These are phyloP conservation scores for Drosophila orena DNA, from an alignment of 1,140 invertebrate genomes.

Conservation along the genomic window DNA sequence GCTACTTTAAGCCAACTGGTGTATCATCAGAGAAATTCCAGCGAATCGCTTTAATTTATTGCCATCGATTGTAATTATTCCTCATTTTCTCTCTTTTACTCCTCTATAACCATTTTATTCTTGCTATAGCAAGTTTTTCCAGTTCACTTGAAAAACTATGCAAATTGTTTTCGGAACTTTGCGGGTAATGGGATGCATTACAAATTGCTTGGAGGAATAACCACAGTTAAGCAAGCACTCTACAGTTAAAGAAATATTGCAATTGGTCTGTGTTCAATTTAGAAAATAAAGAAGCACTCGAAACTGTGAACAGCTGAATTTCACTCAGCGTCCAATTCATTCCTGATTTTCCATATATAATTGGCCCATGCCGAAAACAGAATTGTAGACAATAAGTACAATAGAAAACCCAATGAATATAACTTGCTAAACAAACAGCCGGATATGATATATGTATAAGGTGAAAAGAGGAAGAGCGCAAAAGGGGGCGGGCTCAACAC, in stretches of 20 bases:
- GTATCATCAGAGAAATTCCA: slow-evolving; percentile 19
- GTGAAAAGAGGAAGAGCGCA: slow-evolving; percentile 11
- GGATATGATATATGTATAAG: slow-evolving; percentile 50
- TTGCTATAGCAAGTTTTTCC: slow-evolving; percentile 39
- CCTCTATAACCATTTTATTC: background rate
- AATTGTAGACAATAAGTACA: slow-evolving; percentile 1
- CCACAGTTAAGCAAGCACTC: slow-evolving; percentile 19
- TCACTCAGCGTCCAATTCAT: slow-evolving; percentile 5
- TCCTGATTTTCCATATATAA: slow-evolving; percentile 37
- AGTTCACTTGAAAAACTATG: slow-evolving; percentile 47
- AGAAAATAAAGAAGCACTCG: too few relatives aligned
- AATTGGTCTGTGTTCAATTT: too few relatives aligned
- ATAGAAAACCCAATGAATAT: slow-evolving; percentile 1
- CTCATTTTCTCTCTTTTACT: slow-evolving; percentile 8
- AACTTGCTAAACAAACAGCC: slow-evolving; percentile 36
- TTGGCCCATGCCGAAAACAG: slow-evolving; percentile 28
- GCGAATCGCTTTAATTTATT: slow-evolving; percentile 48
- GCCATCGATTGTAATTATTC: slow-evolving; percentile 66
- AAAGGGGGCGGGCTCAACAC: slow-evolving; percentile 19
- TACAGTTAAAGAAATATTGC: slow-evolving; percentile 5
- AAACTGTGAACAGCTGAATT: background rate
- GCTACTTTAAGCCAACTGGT: background rate
- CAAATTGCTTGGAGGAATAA: slow-evolving; percentile 34
- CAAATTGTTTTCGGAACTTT: slow-evolving; percentile 59
- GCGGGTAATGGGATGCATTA: slow-evolving; percentile 33